Conservation (phyloP, 2,113 vertebrate genomes). For the Varanus komodoensis region DNA sequence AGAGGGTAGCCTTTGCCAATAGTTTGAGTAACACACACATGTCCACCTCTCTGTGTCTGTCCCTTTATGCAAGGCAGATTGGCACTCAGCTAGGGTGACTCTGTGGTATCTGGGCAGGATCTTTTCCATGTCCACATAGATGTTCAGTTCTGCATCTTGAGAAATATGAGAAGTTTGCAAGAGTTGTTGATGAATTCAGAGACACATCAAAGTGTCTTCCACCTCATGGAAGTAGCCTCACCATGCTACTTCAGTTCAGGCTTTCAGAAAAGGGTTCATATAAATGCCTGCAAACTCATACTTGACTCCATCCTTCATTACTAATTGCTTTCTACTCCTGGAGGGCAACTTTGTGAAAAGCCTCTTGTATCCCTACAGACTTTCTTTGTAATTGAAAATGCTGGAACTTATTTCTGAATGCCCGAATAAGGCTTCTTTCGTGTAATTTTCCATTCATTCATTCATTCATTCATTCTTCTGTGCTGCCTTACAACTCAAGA, state of each 20-base stretch:
- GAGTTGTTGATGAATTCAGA: neutral
- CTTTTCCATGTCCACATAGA: neutral
- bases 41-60: too few relatives aligned
- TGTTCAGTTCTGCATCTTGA: neutral
- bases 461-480: too few relatives aligned
- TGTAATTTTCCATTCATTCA: too few relatives aligned
- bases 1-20: too few relatives aligned
- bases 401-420: too few relatives aligned
- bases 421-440: too few relatives aligned
- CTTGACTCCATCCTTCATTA: neutral
- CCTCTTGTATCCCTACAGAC: neutral
- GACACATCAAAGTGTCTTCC: neutral
- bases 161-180: neutral
- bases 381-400: too few relatives aligned
- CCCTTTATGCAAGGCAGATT: neutral
- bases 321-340: too few relatives aligned
- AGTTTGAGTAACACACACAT: too few relatives aligned
- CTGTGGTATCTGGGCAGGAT: neutral
- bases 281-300: too few relatives aligned
- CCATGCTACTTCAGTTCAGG: neutral
- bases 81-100: neutral
- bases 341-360: neutral
- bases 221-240: constrained; percentile 8
- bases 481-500: too few relatives aligned
- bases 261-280: neutral